Evolutionary conservation across 2,888 invertebrate genomes (phyloP).

Genomic region (Oligia latruncula): DNA sequence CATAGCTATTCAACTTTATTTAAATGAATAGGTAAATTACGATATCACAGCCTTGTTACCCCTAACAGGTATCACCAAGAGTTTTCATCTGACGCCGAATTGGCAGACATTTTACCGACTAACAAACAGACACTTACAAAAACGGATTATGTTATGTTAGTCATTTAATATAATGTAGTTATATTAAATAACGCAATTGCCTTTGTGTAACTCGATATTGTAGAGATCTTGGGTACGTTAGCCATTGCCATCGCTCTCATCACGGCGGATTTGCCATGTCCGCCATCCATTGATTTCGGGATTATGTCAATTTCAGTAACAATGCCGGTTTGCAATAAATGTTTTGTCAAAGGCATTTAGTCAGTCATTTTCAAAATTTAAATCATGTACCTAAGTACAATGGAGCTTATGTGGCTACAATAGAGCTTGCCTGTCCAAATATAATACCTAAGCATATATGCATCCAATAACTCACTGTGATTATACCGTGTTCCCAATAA

Average conservation of each 20-base stretch:
- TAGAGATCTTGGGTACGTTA: background rate
- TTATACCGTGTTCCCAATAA: background rate
- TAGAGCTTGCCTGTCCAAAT: slow-evolving; percentile 27
- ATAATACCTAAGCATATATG: slow-evolving; percentile 26
- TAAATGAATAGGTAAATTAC: background rate
- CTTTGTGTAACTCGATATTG: background rate
- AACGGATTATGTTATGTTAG: background rate
- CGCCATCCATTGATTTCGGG: background rate
- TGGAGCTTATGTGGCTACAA: slow-evolving; percentile 11
- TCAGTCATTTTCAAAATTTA: slow-evolving; percentile 1
- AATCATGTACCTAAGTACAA: background rate
- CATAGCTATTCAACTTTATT: background rate
- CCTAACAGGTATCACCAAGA: too few species aligned
- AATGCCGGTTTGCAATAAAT: background rate
- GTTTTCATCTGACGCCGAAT: background rate
- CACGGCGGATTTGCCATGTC: background rate
- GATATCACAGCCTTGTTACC: background rate
- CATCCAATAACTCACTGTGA: background rate
- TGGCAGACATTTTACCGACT: background rate
- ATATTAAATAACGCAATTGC: background rate
- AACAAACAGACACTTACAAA: background rate
- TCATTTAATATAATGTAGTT: background rate
- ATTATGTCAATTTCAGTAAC: background rate
- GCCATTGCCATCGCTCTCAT: background rate
- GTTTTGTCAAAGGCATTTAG: slow-evolving; percentile 4